Conservation (phyloP, 2,797 vertebrate species). For the Orientallactaga sibirica region DNA sequence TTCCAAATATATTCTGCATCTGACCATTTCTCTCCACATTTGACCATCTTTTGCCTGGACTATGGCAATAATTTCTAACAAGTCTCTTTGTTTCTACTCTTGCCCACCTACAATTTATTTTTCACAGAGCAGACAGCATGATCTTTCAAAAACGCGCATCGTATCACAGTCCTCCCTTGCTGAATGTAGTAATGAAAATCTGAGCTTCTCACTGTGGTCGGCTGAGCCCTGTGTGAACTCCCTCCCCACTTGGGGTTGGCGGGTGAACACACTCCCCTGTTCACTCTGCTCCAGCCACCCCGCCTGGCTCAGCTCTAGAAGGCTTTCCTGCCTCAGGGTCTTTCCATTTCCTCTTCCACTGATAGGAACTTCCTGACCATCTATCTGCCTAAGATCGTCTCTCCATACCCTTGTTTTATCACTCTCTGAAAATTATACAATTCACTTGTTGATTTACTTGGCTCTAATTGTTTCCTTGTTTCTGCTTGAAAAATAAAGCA, state of each 20-base stretch:
- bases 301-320: background rate
- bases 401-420: background rate
- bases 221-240: background rate
- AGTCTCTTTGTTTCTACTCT: slow-evolving; percentile 41
- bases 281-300: background rate
- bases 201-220: background rate
- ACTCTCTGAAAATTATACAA: slow-evolving; percentile 17
- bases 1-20: slow-evolving; percentile 43
- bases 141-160: slow-evolving; percentile 30
- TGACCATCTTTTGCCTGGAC: background rate
- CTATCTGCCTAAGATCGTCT: background rate
- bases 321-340: background rate
- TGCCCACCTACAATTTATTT: slow-evolving; percentile 31
- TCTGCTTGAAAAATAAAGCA: slow-evolving; percentile 33
- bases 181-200: background rate
- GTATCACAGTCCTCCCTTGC: background rate
- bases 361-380: background rate
- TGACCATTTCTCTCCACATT: background rate
- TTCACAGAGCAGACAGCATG: background rate
- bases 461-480: background rate
- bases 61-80: background rate
- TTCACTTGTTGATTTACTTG: slow-evolving; percentile 9
- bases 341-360: background rate
- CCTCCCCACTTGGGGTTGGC: background rate
- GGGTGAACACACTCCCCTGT: background rate